Evolutionary conservation across 2,888 invertebrate species (phyloP), one percentile per base, ranked within the genome.

Genomic region (Lepidocyrtoides sp.): DNA sequence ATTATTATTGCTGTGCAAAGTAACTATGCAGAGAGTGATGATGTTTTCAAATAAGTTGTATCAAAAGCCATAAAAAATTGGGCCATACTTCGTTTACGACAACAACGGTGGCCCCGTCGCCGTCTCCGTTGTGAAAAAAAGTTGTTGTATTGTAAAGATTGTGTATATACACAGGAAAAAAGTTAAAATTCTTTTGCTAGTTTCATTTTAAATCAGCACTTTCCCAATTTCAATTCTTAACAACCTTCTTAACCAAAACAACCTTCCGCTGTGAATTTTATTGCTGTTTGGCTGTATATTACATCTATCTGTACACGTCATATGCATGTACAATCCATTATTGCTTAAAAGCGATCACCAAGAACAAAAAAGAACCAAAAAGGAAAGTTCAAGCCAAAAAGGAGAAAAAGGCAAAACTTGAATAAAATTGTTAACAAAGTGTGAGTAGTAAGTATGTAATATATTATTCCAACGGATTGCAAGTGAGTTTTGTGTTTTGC

Each of bases 251-350:
- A 79, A 79, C 29, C 17, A 54, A 79, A 77, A 75, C 60, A 44
- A 87, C 66, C 77, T 82, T 88, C 82, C 72, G 88, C 81, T 88
- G 88, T 79, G 88, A 88, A 36, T 81, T 88, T 88, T 88, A 88
- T 88, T 63, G 69, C 81, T 66, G 48, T 26, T 77, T 77, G 12
- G 75, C 48, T 48, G n/a, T 75, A 54, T 75, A 86, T 26, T 86
- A 86, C 54, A 41, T 69, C 44, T 12, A 66, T 63, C 1, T 60
- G 48, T 63, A 60, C 36, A 20, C 63, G 60, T 51, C 29, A 77
- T 51, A 12, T 14, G 14, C 60, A 63, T 29, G 32, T 51, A 63
- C 32, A 26, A 17, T 48, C 77, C 29, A 72, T 48, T 66, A 77
- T 77, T 86, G 63, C 41, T 48, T 44, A 60, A 60, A 75, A 7